A percentile compares a stretch with the other conserved stretches of the same genome.
phyloP scores from a whole-genome alignment of 2,888 invertebrate species.

The Luperina testacea region DNA sequence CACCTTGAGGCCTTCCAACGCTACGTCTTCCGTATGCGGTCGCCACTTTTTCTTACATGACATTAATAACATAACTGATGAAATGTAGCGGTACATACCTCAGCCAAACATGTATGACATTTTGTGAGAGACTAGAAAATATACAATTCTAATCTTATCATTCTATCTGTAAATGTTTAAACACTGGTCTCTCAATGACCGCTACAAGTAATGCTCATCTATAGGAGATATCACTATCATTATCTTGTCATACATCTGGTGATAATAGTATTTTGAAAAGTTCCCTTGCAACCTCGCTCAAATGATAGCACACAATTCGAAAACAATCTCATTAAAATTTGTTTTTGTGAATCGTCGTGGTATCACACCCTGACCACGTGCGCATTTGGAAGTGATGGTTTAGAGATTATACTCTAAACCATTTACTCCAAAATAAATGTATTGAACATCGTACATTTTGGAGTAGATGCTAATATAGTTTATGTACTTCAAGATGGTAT shows the following conservation, averaged over 20 bases:
- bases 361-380: too few relatives aligned
- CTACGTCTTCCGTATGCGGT: too few relatives aligned
- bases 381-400: too few relatives aligned
- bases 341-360: background rate
- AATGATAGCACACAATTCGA: background rate
- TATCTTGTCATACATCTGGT: conserved; percentile 1
- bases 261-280: background rate
- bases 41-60: background rate
- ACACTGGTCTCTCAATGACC: conserved; percentile 17
- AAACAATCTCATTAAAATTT: background rate
- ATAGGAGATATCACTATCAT: background rate
- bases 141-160: background rate
- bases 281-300: background rate
- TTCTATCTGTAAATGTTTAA: background rate
- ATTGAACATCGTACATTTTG: too few relatives aligned
- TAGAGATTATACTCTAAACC: too few relatives aligned
- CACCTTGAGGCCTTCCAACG: too few relatives aligned
- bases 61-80: background rate
- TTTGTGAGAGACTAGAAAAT: background rate
- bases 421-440: too few relatives aligned
- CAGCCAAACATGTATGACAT: background rate
- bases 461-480: too few relatives aligned
- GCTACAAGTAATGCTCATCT: background rate
- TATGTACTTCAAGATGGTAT: too few relatives aligned
- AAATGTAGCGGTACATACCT: too few relatives aligned